These are phyloP conservation scores for Leuciscus waleckii DNA, from an alignment of 2,797 vertebrate species.

Conservation along the genomic window DNA sequence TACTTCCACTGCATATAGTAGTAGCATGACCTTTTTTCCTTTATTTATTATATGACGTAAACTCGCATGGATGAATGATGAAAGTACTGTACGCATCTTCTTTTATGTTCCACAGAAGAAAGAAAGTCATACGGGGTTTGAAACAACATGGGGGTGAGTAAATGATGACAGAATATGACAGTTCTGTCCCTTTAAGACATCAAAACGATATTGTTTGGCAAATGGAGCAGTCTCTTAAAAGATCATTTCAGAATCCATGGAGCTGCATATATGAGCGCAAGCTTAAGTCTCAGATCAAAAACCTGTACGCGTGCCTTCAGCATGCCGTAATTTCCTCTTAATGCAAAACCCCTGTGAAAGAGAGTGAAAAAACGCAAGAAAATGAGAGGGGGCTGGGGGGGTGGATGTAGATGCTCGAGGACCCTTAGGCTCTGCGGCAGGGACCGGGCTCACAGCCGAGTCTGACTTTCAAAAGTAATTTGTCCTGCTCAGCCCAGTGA, in stretches of 20 bases:
- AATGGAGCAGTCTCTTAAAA: not conserved
- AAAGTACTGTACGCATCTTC: not conserved
- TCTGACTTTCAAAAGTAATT: slow-evolving; percentile 64
- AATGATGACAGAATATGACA: not conserved
- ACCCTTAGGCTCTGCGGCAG: slow-evolving; percentile 11
- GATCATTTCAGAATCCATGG: slow-evolving; percentile 13
- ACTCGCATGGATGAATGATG: not conserved
- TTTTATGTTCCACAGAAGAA: not conserved
- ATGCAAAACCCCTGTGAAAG: slow-evolving; percentile 47
- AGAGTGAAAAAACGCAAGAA: slow-evolving; percentile 3
- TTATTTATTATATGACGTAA: not conserved
- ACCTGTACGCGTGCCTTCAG: slow-evolving; percentile 61
- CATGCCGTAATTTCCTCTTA: slow-evolving; percentile 64
- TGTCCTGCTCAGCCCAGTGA: slow-evolving; percentile 52
- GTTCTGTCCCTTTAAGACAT: not conserved
- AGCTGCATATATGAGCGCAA: not conserved
- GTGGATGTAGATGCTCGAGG: slow-evolving; percentile 21
- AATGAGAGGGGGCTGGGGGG: not conserved
- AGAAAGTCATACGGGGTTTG: not conserved
- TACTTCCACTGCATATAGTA: not conserved
- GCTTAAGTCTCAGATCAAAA: slow-evolving; percentile 27
- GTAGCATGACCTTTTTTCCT: not conserved
- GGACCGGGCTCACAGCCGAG: slow-evolving; percentile 23
- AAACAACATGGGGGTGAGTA: not conserved
- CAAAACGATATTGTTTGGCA: not conserved